Evolutionary conservation across 2,888 invertebrate species (phyloP).

Genomic region (Serripes groenlandicus): DNA sequence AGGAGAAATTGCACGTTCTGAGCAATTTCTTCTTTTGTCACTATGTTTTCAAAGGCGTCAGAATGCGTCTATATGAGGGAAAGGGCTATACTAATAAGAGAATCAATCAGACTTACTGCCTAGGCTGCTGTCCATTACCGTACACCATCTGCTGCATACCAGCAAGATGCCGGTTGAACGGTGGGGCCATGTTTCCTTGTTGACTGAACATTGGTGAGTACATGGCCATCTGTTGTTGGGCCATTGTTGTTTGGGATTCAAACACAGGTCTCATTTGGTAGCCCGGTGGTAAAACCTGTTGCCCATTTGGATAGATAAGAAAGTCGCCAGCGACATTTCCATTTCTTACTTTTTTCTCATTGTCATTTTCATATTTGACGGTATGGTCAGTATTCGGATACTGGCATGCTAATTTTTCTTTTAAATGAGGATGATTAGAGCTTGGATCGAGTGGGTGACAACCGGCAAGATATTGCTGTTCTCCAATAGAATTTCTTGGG

Average conservation of each 20-base stretch:
- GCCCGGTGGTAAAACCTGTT: background rate
- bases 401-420: constrained; percentile 79
- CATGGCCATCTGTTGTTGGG: constrained; percentile 45
- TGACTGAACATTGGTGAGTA: constrained; percentile 48
- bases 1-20: too few species aligned
- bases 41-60: too few species aligned
- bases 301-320: background rate
- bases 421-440: constrained; percentile 66
- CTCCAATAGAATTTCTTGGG: constrained; percentile 8
- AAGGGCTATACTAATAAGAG: background rate
- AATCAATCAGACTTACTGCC: background rate
- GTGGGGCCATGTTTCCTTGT: constrained; percentile 41
- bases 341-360: background rate
- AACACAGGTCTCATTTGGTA: constrained; percentile 16
- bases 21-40: too few species aligned
- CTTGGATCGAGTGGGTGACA: constrained; percentile 5
- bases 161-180: constrained; percentile 72
- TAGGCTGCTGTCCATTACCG: constrained; percentile 32
- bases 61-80: too few species aligned
- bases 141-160: constrained; percentile 74
- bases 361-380: constrained; percentile 19
- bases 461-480: constrained; percentile 26
- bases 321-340: constrained; percentile 22
- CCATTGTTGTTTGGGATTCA: constrained; percentile 15
- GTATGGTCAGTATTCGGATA: constrained; percentile 77